Conservation (phyloP, 2,113 vertebrate species). For the Petaurus breviceps region DNA sequence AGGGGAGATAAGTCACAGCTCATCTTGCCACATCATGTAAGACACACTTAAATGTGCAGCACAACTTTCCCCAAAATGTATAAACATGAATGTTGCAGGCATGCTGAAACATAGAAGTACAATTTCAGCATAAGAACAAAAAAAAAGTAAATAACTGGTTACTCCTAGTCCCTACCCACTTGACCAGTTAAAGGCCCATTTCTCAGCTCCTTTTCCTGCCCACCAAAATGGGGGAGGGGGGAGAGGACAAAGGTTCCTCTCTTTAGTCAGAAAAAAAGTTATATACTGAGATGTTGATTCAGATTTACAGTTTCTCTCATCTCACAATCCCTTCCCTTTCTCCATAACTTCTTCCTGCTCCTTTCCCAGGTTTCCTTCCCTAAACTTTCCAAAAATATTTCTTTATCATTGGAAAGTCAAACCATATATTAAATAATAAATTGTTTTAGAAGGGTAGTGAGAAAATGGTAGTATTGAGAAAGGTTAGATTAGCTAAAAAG, state of each 20-base stretch:
- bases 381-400: neutral
- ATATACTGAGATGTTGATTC: neutral
- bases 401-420: neutral
- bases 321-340: neutral
- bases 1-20: neutral
- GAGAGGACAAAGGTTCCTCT: neutral
- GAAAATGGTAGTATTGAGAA: neutral
- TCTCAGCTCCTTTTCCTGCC: conserved; percentile 18
- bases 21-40: neutral
- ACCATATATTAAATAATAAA: neutral
- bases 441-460: neutral
- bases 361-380: neutral
- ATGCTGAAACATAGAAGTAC: neutral
- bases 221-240: neutral
- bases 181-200: neutral
- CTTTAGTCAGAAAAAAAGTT: conserved; percentile 29
- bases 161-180: neutral
- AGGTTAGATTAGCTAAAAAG: neutral
- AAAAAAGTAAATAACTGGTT: neutral
- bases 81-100: neutral
- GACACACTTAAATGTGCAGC: neutral
- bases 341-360: neutral
- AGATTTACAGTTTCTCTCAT: neutral
- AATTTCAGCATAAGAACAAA: neutral
- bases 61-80: neutral